Conservation (phyloP, 2,888 invertebrate genomes). For the Dryomyza anilis region DNA sequence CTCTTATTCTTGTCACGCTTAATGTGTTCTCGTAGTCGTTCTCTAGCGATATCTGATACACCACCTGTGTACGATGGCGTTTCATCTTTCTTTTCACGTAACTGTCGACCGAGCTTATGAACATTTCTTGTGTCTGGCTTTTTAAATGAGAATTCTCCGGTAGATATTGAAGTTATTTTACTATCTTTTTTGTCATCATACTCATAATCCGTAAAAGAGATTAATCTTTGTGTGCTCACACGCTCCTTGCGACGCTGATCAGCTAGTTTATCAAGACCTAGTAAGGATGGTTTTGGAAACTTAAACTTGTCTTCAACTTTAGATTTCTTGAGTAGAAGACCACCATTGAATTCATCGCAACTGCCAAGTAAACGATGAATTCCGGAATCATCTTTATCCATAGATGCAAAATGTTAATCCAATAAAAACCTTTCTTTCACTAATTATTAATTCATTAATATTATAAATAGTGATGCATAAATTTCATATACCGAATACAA, state of each 20-base stretch:
- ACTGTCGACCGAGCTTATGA: conserved; percentile 66
- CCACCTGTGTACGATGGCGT: conserved; percentile 96
- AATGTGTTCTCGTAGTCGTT: conserved; percentile 72
- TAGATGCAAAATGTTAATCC: too few relatives aligned
- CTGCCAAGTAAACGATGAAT: conserved; percentile 77
- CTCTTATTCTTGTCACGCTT: conserved; percentile 59
- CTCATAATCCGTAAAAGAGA: conserved; percentile 68
- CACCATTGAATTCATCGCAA: conserved; percentile 65
- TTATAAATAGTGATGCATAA: too few relatives aligned
- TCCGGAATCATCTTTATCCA: conserved; percentile 44
- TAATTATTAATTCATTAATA: too few relatives aligned
- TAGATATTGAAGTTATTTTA: conserved; percentile 29
- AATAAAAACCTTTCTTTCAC: too few relatives aligned
- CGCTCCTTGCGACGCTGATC: conserved; percentile 71
- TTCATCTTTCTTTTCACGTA: conserved; percentile 80
- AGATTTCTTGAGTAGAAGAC: conserved; percentile 72
- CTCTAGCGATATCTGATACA: conserved; percentile 71
- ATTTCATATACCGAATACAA: too few relatives aligned
- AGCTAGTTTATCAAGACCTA: conserved; percentile 86
- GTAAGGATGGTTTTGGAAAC: conserved; percentile 75
- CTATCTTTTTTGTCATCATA: conserved; percentile 59
- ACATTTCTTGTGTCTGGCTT: conserved; percentile 55
- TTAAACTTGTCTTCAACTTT: conserved; percentile 67
- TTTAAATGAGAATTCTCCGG: conserved; percentile 56
- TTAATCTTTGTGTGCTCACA: conserved; percentile 67